A percentile compares a stretch with the other conserved stretches of the same genome.
These are phyloP conservation scores for Idaea aversata DNA, from an alignment of 2,888 invertebrate species.

Conservation along the genomic window DNA sequence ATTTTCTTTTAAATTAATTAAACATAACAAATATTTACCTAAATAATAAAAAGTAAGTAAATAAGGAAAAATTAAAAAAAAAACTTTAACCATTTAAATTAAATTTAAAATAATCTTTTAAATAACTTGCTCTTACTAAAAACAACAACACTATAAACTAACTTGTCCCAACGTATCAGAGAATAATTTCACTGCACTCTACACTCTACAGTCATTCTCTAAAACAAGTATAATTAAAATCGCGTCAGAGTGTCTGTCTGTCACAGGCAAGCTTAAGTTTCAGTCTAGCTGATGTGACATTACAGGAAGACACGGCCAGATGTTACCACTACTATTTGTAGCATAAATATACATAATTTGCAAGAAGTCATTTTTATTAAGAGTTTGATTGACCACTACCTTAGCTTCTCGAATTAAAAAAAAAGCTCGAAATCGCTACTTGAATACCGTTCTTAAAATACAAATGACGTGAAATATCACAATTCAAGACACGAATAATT, in stretches of 20 bases:
- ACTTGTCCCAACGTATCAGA: slow-evolving; percentile 2
- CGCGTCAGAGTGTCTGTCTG: slow-evolving; percentile 12
- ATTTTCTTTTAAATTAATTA: too few species aligned
- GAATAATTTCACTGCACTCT: not conserved
- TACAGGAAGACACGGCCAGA: not conserved
- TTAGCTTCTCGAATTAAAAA: not conserved
- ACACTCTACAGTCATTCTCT: slow-evolving; percentile 5
- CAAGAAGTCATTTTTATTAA: not conserved
- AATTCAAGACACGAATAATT: too few species aligned
- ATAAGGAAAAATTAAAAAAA: too few species aligned
- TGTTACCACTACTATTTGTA: not conserved
- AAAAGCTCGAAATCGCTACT: not conserved
- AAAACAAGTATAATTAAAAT: slow-evolving; percentile 17
- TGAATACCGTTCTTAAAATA: not conserved
- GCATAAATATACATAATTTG: not conserved
- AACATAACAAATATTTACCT: too few species aligned
- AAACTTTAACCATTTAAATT: too few species aligned
- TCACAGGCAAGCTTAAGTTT: slow-evolving; percentile 9
- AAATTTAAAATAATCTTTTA: too few species aligned
- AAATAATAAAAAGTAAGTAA: too few species aligned
- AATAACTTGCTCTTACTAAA: too few species aligned
- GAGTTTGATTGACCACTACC: not conserved
- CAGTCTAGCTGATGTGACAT: slow-evolving; percentile 3
- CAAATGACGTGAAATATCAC: too few species aligned
- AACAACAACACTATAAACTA: slow-evolving; percentile 3